Evolutionary conservation across 2,113 vertebrate species (phyloP), one percentile per base, ranked within the genome.

Genomic region (Ia io): DNA sequence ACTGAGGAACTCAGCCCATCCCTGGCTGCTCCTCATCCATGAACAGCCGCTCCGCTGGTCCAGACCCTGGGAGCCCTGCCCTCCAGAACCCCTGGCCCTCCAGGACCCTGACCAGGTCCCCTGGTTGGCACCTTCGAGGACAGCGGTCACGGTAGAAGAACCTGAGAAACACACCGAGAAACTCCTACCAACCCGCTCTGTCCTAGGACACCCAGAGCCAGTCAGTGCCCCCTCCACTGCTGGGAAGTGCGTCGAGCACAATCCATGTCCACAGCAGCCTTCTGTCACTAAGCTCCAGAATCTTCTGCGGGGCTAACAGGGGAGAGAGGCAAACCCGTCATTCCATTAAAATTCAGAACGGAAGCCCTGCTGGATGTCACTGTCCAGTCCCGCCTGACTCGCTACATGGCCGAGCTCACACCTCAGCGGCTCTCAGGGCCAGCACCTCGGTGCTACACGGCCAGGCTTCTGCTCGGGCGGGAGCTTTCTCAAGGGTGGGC

Each of bases 241-340:
- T 8, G 7, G 44, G 82, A 20, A 56, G 59, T 17, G 3, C 2
- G 20, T 25, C 47, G 35, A 71, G 40, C 28, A 5, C 3, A 9
- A 2, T 6, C 23, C 23, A 9, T 0, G 6, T 1, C 32, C 40
- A 59, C 20, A 18, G 63, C 5, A 32, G 51, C 30, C 0, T 3
- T 22, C 17, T 20, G 49, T 47, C 20, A 5, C 6, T 17, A 28
- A 53, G 44, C 53, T 77, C 23, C 77, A 13, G 61, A 56, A 53
- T 4, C 70, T 23, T 22, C 85, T 7, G 17, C 37, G 32, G 28
- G 14, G 28, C 10, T 6, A 6, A 56, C 17, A 6, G 56, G 32
- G 12, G 10, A 35, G 23, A 4, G 0, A 25, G 53, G 16, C 17
- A 6, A 67, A 9, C 23, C 7, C 30, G 40, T 37, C 11, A 17